These are phyloP conservation scores for Junonia oenone DNA, from an alignment of 2,888 invertebrate species.

Conservation along the genomic window DNA sequence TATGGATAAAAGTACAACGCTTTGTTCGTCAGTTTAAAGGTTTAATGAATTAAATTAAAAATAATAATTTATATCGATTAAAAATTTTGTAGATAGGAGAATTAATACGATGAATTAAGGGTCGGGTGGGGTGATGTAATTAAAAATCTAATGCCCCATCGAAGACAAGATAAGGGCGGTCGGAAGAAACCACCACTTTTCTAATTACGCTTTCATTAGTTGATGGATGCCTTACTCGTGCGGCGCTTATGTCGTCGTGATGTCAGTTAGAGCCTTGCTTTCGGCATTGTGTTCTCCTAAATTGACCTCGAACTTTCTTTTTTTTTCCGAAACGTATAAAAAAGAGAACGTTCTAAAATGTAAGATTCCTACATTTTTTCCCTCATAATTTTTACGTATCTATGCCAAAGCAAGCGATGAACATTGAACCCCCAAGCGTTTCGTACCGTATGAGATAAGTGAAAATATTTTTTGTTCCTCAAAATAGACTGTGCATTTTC, in stretches of 20 bases:
- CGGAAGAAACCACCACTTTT: slow-evolving; percentile 75
- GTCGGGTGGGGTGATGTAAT: slow-evolving; percentile 54
- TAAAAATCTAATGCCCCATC: slow-evolving; percentile 70
- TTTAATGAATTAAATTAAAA: not conserved
- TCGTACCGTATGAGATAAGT: slow-evolving; percentile 26
- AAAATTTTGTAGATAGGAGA: slow-evolving; percentile 11
- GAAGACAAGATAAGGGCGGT: slow-evolving; percentile 73
- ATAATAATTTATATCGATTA: slow-evolving; percentile 10
- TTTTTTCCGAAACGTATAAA: slow-evolving; percentile 7
- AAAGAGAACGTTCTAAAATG: slow-evolving; percentile 7
- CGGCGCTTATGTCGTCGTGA: slow-evolving; percentile 27
- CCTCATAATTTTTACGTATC: slow-evolving; percentile 21
- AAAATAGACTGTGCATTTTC: slow-evolving; percentile 27
- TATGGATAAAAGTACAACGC: not conserved
- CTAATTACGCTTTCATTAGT: slow-evolving; percentile 77
- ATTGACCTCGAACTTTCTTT: slow-evolving; percentile 13
- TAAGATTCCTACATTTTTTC: slow-evolving; percentile 15
- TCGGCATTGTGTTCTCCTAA: not conserved
- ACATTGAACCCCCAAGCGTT: slow-evolving; percentile 26
- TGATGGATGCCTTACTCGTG: slow-evolving; percentile 58
- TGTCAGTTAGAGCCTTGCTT: slow-evolving; percentile 11
- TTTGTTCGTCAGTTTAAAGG: not conserved
- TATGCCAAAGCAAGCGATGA: slow-evolving; percentile 23
- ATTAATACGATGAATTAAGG: slow-evolving; percentile 25
- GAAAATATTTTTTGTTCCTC: slow-evolving; percentile 24